Percentiles rank a stretch among this genome's conserved stretches.
These are phyloP conservation scores for Myrmophylax atrothorax DNA, from an alignment of 2,113 vertebrate species.

Conservation along the genomic window DNA sequence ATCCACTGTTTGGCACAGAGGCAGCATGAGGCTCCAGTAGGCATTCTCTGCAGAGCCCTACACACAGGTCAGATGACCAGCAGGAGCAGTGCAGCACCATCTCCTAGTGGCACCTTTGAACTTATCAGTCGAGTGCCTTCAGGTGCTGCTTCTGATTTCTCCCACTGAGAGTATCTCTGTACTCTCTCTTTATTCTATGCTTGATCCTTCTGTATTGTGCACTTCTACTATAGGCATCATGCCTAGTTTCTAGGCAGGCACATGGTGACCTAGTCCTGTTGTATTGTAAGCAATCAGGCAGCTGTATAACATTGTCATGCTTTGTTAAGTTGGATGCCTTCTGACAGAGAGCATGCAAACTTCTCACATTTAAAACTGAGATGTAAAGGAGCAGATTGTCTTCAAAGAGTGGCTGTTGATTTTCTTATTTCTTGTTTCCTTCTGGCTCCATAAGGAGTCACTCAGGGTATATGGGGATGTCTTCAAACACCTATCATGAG, in stretches of 20 bases:
- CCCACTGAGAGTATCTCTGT: not conserved
- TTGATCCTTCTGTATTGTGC: not conserved
- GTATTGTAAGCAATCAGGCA: not conserved
- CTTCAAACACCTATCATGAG: not conserved
- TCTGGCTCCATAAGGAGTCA: not conserved
- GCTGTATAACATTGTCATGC: not conserved
- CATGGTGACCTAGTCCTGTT: not conserved
- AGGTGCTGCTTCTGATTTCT: not conserved
- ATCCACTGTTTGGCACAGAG: not conserved
- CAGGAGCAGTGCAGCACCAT: not conserved
- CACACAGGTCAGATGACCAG: not conserved
- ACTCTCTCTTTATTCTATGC: not conserved
- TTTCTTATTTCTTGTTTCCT: not conserved
- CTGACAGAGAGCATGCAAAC: not conserved
- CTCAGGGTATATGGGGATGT: not conserved
- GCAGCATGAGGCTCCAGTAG: not conserved
- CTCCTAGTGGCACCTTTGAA: not conserved
- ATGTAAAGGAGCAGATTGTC: not conserved
- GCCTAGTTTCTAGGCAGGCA: not conserved
- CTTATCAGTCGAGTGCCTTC: not conserved
- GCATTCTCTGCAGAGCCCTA: fast-evolving
- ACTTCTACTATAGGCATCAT: not conserved
- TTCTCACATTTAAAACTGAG: not conserved
- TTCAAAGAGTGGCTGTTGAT: not conserved
- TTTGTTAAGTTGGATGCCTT: not conserved